Evolutionary conservation across 2,113 vertebrate species (phyloP), one percentile per base, ranked within the genome.

Genomic region (Myodes glareolus): DNA sequence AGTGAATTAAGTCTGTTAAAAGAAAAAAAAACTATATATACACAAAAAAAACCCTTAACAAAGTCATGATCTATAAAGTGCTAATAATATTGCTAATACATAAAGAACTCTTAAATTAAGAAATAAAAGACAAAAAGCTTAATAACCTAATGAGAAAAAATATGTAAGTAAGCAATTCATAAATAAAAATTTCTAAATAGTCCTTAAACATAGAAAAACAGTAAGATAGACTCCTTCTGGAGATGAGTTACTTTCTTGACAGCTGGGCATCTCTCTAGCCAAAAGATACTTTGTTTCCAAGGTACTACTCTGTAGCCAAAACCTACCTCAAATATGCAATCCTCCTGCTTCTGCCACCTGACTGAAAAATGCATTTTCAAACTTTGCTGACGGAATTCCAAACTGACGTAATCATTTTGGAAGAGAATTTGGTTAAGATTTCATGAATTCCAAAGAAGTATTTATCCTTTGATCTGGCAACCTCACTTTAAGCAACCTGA

Each of bases 321-420:
- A 47, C 65, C 45, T 47, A 70, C 45, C 65, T 68, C 65, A 86
- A 87, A 50, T n/a, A 70, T n/a, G 50, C 45, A 50, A 36, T 14
- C 63, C 31, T 50, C 42, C 5, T 12, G 31, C 31, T 65, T 87
- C 31, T 87, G 85, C 6, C 85, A 67, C 85, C 85, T 50, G 45
- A 25, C 17, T 68, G 33, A 87, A 68, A 45, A 70, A 9, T 63
- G 39, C 29, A 67, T 86, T 86, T 68, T 70, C 39, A 72, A 45
- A 93, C 29, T 88, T 72, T n/a, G 75, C 50, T 95, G 42, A 36
- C 63, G 21, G 11, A 70, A 94, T 85, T 72, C 88, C 70, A 97
- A 88, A 95, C 7, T 85, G 45, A 92, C 78, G 36, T 36, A 95
- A 63, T 65, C 31, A 55, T 95, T 91, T 29, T 95, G n/a, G 61